Evolutionary conservation across 1,140 invertebrate species (phyloP).

Genomic region (Teleopsis dalmanni): DNA sequence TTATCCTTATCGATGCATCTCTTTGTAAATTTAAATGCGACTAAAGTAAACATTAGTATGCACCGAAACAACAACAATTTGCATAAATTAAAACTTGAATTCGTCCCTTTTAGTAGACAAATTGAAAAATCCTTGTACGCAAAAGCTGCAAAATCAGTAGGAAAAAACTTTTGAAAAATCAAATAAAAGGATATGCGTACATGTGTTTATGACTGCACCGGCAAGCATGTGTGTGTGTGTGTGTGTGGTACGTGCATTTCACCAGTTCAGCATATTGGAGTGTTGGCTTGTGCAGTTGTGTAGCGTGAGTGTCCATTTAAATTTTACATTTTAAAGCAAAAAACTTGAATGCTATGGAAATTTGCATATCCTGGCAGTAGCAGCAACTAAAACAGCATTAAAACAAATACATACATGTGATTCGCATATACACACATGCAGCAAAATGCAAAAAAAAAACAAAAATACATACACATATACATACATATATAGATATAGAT

Average conservation of each 20-base stretch:
- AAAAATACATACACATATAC: background rate
- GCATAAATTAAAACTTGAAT: constrained; percentile 42
- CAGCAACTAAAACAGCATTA: background rate
- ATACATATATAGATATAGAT: background rate
- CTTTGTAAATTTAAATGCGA: constrained; percentile 29
- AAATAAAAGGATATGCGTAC: too few relatives aligned
- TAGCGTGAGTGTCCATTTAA: too few relatives aligned
- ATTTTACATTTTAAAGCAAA: too few relatives aligned
- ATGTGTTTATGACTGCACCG: background rate
- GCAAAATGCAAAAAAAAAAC: background rate
- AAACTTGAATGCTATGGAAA: too few relatives aligned
- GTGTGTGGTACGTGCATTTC: background rate
- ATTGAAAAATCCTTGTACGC: too few relatives aligned
- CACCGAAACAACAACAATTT: constrained; percentile 37
- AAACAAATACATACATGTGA: background rate
- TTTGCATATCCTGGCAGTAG: background rate
- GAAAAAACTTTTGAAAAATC: too few relatives aligned
- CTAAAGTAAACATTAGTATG: constrained; percentile 31
- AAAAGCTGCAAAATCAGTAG: too few relatives aligned
- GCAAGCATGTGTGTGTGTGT: background rate
- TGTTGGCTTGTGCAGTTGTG: too few relatives aligned
- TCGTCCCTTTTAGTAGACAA: too few relatives aligned
- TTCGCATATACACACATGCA: background rate
- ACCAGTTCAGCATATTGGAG: too few relatives aligned
- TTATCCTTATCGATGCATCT: constrained; percentile 37